Evolutionary conservation across 2,888 invertebrate species (phyloP), one percentile per base, ranked within the genome.

Genomic region (Dynastes hyllus): DNA sequence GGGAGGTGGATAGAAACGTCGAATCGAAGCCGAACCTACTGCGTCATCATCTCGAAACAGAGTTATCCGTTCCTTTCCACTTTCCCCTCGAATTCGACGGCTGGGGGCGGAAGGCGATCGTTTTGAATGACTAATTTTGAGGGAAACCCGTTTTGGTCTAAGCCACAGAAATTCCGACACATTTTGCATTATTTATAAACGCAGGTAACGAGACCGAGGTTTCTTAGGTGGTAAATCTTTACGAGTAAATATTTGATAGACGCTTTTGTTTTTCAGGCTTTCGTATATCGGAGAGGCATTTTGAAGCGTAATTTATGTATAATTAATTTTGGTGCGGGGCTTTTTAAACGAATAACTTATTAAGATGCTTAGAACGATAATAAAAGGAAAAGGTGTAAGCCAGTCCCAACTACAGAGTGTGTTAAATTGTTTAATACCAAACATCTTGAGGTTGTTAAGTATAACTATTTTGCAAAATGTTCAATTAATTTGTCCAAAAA

Each of bases 121-220:
- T 58, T 73, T 73, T 73, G 73, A 73, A 73, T 73, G 73, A 73
- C 61, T 73, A 73, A 73, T 73, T 73, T 37, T 58, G 73, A 73
- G 73, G 40, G 73, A 58, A 55, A 40, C 37, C 73, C 22, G 58
- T 40, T 69, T 69, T 29, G 29, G 29, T 27, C 51, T 58, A n/a
- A 16, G 37, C 45, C 45, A 2, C 22, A 32, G 58, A 58, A 73
- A 73, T 22, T 55, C 73, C 73, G 40, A 73, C 58, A 61, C 40
- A 29, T 73, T 73, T 40, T 73, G 61, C 73, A 73, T 73, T 58
- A 73, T 73, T 73, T 73, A 73, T 58, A 22, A 9, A 40, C 11
- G 29, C 50, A 53, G 16, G 58, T 37, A 40, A 3, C 32, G 37
- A 37, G 22, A 22, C 5, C 6, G 22, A 58, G 55, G 29, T 73